Percentiles rank a stretch among this genome's conserved stretches.
Evolutionary conservation across 2,888 invertebrate species (phyloP).

Genomic region (Nudaria mundana): DNA sequence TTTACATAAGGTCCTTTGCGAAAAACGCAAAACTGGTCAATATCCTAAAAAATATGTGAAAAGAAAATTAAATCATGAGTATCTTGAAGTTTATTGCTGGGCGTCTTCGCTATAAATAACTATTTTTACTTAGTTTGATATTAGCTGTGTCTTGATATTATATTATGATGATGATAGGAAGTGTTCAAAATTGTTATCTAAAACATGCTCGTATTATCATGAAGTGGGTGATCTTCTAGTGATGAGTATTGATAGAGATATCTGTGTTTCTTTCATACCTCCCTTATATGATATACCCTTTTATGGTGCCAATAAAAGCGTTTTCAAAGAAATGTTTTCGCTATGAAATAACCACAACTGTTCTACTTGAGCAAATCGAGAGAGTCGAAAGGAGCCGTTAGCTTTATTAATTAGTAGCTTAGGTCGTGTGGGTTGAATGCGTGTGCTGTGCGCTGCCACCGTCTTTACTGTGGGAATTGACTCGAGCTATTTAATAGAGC

Average conservation of each 20-base stretch:
- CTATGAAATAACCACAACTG: conserved; percentile 37
- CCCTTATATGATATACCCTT: conserved; percentile 4
- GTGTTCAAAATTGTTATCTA: conserved; percentile 46
- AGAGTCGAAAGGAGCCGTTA: conserved; percentile 61
- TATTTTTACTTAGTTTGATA: no score
- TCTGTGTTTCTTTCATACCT: conserved; percentile 42
- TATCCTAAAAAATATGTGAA: no score
- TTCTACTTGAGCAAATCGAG: conserved; percentile 51
- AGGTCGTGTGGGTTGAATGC: conserved; percentile 60
- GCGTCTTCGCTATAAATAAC: no score
- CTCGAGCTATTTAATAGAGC: no score
- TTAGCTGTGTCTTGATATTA: no score
- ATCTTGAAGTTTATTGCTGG: no score
- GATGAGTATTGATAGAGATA: conserved; percentile 50
- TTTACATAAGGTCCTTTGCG: no score
- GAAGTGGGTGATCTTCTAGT: conserved; percentile 51
- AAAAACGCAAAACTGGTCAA: no score
- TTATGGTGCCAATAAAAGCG: no score
- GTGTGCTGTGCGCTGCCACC: conserved; percentile 45
- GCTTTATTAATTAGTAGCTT: conserved; percentile 66
- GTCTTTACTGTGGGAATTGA: conserved; percentile 55
- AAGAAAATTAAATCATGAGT: no score
- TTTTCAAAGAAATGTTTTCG: no score
- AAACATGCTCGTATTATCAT: conserved; percentile 60
- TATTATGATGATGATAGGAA: background rate